phyloP scores from a whole-genome alignment of 2,113 vertebrate species.

The Tachycineta bicolor region DNA sequence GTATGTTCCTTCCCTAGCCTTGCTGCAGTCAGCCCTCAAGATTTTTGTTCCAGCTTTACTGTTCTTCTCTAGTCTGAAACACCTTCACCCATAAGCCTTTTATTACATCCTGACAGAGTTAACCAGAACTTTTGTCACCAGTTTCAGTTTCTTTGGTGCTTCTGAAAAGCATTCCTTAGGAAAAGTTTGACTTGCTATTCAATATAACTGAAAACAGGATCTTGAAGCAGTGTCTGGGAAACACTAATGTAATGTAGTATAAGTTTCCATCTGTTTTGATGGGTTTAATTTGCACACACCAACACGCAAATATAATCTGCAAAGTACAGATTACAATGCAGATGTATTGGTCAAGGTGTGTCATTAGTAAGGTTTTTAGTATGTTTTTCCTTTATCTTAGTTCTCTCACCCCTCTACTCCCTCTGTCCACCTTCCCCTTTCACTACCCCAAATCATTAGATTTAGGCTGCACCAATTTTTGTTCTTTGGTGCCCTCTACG shows the following conservation, averaged over 20 bases:
- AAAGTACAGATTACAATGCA: neutral
- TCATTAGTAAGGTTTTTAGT: neutral
- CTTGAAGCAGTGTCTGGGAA: neutral
- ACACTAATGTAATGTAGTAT: neutral
- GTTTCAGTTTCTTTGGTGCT: neutral
- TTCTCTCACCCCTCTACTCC: fast-evolving
- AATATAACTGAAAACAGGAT: neutral
- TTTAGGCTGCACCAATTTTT: neutral
- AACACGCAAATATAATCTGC: neutral
- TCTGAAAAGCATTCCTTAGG: neutral
- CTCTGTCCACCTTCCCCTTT: neutral
- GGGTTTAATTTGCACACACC: neutral
- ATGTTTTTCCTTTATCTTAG: neutral
- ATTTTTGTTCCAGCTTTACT: neutral
- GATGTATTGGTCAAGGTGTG: neutral
- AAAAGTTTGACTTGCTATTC: neutral
- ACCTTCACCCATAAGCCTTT: neutral
- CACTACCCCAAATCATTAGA: neutral
- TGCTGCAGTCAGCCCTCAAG: neutral
- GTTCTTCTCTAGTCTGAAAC: neutral
- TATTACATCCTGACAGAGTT: neutral
- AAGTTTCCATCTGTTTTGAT: neutral
- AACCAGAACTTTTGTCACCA: neutral
- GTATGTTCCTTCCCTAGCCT: neutral
- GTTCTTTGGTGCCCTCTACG: constrained; percentile 70